phyloP scores from a whole-genome alignment of 2,113 vertebrate genomes.

The Microcebus murinus region DNA sequence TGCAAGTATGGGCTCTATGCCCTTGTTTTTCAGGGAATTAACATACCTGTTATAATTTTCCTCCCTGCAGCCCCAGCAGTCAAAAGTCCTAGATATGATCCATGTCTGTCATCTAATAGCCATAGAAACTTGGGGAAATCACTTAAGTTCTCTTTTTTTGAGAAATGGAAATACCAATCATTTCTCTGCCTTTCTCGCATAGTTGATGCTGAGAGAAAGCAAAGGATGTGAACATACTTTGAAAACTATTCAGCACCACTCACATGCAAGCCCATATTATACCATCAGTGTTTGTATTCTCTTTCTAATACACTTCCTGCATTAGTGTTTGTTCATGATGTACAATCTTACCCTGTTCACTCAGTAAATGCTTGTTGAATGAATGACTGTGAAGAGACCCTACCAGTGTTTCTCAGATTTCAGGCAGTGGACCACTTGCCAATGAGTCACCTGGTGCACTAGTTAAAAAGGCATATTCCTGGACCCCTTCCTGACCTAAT shows the following conservation, averaged over 20 bases:
- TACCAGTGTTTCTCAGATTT: background rate
- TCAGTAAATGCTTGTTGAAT: background rate
- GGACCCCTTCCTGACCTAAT: fast-evolving
- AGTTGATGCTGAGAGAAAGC: background rate
- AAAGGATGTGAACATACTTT: background rate
- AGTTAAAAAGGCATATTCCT: background rate
- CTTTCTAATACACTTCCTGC: too few relatives aligned
- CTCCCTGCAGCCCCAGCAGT: background rate
- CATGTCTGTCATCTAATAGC: background rate
- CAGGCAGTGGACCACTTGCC: background rate
- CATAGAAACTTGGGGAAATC: background rate
- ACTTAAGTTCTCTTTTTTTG: background rate
- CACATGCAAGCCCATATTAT: background rate
- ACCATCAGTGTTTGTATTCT: background rate
- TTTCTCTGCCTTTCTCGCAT: background rate
- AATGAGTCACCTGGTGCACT: too few relatives aligned
- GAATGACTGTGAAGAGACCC: background rate
- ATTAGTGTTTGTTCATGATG: background rate
- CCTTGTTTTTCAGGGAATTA: background rate
- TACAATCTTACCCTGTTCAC: background rate
- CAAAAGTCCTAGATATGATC: background rate
- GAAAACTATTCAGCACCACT: background rate
- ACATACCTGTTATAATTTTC: background rate
- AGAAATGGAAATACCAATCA: background rate
- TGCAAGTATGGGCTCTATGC: background rate